These are phyloP conservation scores for Myioborus miniatus DNA, from an alignment of 2,797 vertebrate species.

Conservation along the genomic window DNA sequence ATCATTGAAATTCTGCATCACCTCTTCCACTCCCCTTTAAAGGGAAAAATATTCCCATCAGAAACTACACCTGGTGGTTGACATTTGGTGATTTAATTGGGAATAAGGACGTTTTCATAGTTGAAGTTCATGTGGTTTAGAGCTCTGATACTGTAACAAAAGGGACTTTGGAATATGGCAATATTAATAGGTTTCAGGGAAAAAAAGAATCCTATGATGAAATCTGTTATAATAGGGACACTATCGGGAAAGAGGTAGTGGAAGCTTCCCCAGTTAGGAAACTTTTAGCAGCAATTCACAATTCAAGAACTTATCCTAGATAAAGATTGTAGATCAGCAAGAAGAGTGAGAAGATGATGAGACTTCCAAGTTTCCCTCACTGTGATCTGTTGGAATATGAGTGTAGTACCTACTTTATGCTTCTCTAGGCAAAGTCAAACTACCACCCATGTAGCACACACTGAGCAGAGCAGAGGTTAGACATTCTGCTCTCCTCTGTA, in stretches of 20 bases:
- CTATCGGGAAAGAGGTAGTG: neutral
- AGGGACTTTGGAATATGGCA: neutral
- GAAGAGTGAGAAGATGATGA: neutral
- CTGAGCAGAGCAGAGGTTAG: neutral
- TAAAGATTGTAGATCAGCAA: neutral
- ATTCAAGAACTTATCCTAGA: neutral
- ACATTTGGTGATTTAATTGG: neutral
- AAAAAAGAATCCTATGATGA: neutral
- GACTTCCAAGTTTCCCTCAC: neutral
- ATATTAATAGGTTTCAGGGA: neutral
- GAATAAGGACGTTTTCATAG: neutral
- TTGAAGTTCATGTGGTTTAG: neutral
- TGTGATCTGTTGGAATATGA: neutral
- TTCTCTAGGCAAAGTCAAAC: neutral
- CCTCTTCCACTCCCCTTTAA: neutral
- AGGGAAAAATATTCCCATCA: neutral
- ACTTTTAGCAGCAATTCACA: neutral
- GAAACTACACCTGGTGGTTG: neutral
- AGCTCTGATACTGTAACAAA: neutral
- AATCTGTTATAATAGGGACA: neutral
- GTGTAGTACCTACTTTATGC: neutral
- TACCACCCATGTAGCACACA: neutral
- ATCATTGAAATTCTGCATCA: neutral
- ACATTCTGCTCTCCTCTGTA: neutral
- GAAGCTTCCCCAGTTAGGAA: neutral